A percentile compares a stretch with the other conserved stretches of the same genome.
Evolutionary conservation across 37 sponge, comb jelly and placozoan genomes (phyloP).

Genomic region (Beroe ovata): DNA sequence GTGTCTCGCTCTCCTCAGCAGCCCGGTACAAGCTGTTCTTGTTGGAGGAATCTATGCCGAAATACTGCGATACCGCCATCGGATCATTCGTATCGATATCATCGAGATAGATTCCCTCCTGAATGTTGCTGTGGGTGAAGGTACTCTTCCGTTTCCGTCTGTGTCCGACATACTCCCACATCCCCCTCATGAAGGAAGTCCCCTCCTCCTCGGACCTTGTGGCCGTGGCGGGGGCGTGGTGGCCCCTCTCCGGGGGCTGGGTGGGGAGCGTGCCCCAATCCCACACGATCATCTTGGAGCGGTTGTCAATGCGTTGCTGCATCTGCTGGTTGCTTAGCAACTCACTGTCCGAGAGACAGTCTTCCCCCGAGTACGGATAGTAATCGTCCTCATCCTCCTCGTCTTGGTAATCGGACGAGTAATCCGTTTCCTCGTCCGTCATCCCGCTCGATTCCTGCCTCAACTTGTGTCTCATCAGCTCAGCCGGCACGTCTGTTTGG

Average conservation of each 20-base stretch:
- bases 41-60: slow-evolving; percentile 1
- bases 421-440: not conserved
- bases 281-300: slow-evolving; percentile 27
- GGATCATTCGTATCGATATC: slow-evolving; percentile 72
- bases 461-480: slow-evolving; percentile 25
- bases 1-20: not conserved
- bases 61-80: slow-evolving; percentile 17
- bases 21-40: not conserved
- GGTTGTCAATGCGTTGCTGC: slow-evolving; percentile 16
- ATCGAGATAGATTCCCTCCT: slow-evolving; percentile 81
- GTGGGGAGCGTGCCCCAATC: slow-evolving; percentile 59
- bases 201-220: slow-evolving; percentile 12
- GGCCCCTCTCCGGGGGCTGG: not conserved
- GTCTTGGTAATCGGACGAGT: not conserved
- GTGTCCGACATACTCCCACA: slow-evolving; percentile 58
- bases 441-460: not conserved
- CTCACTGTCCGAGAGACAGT: slow-evolving; percentile 59
- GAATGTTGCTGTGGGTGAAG: slow-evolving; percentile 45
- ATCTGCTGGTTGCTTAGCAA: not conserved
- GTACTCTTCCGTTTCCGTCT: slow-evolving; percentile 25
- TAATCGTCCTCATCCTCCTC: not conserved
- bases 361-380: slow-evolving; percentile 18
- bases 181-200: slow-evolving; percentile 45
- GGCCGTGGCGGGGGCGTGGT: not conserved
- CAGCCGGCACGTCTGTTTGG: not conserved